A percentile compares a stretch with the other conserved stretches of the same genome.
Conservation (phyloP, 1,140 invertebrate species). For the Telenomus remus region DNA sequence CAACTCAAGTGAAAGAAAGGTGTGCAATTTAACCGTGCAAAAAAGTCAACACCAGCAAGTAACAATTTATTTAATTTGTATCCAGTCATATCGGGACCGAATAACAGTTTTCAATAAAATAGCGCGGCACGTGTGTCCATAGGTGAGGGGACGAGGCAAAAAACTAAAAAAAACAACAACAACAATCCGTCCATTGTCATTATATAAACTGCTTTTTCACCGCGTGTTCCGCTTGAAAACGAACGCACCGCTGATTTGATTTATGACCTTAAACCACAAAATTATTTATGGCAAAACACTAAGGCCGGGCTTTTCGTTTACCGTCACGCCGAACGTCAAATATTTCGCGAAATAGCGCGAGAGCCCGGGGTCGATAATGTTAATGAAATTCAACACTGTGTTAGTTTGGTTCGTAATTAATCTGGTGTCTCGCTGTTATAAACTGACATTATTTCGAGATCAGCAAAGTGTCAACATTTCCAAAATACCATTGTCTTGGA, state of each 20-base stretch:
- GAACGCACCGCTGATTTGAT: constrained; percentile 31
- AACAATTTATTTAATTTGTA: too few relatives aligned
- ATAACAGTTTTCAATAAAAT: constrained; percentile 32
- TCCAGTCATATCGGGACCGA: neutral
- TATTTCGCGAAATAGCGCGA: constrained; percentile 5
- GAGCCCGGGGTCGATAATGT: constrained; percentile 12
- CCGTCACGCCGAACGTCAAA: neutral
- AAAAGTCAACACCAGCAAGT: too few relatives aligned
- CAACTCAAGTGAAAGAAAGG: neutral
- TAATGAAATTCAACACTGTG: constrained; percentile 15
- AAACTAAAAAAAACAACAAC: neutral
- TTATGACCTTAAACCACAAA: constrained; percentile 36
- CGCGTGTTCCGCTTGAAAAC: constrained; percentile 13
- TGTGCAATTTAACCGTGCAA: too few relatives aligned
- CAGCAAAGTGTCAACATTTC: constrained; percentile 31
- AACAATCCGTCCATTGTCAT: constrained; percentile 11
- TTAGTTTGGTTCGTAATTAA: constrained; percentile 11
- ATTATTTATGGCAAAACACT: constrained; percentile 34
- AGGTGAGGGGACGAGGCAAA: neutral
- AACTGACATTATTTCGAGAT: constrained; percentile 19
- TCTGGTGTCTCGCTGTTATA: too few relatives aligned
- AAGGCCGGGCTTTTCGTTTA: constrained; percentile 6
- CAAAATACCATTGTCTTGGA: constrained; percentile 38
- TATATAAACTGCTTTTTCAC: constrained; percentile 34
- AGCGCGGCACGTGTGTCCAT: neutral